Evolutionary conservation across 2,888 invertebrate genomes (phyloP).

Genomic region (Morpho helenor): DNA sequence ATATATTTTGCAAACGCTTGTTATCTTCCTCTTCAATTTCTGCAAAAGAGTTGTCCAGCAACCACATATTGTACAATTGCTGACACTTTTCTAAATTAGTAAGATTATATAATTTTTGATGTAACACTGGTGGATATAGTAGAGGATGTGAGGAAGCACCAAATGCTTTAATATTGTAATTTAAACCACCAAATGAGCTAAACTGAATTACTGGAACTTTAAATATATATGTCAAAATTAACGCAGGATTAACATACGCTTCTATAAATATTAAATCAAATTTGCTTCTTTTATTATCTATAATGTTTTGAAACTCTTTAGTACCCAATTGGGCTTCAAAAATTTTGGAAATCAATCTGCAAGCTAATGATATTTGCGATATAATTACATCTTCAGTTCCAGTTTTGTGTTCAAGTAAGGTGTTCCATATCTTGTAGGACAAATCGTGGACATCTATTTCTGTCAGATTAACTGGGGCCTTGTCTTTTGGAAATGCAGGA

Average conservation of each 20-base stretch:
- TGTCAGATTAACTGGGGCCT: slow-evolving; percentile 23
- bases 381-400: slow-evolving; percentile 5
- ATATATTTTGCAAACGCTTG: slow-evolving; percentile 29
- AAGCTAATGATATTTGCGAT: slow-evolving; percentile 9
- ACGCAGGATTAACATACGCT: not conserved
- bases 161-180: slow-evolving; percentile 11
- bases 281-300: slow-evolving; percentile 23
- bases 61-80: not conserved
- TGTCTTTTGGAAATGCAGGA: slow-evolving; percentile 41
- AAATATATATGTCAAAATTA: not conserved
- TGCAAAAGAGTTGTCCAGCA: not conserved
- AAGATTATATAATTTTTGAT: slow-evolving; percentile 31
- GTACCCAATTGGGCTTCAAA: slow-evolving; percentile 22
- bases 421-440: slow-evolving; percentile 38
- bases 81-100: slow-evolving; percentile 33
- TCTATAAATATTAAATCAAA: slow-evolving; percentile 38
- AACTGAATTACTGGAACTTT: slow-evolving; percentile 27
- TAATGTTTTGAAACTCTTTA: slow-evolving; percentile 17
- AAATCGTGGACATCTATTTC: slow-evolving; percentile 40
- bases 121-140: slow-evolving; percentile 22
- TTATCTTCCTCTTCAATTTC: slow-evolving; percentile 22
- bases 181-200: slow-evolving; percentile 25
- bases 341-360: slow-evolving; percentile 4
- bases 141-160: slow-evolving; percentile 29
- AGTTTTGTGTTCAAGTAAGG: slow-evolving; percentile 11